Evolutionary conservation across 2,888 invertebrate species (phyloP).

Genomic region (Xestia c-nigrum): DNA sequence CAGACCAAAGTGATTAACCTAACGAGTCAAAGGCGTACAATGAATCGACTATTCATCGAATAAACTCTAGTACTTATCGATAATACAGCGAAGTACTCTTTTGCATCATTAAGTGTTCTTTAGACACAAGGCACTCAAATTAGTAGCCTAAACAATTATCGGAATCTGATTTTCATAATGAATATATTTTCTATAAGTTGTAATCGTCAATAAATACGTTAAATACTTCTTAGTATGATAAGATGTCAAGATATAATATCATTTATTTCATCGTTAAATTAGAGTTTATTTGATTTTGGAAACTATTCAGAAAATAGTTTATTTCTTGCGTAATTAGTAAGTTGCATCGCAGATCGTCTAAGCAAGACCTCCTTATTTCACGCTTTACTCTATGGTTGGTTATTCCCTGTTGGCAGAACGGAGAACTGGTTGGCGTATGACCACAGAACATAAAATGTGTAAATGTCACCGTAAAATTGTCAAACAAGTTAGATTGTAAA

Average conservation of each 20-base stretch:
- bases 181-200: not conserved
- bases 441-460: too few species aligned
- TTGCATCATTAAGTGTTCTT: not conserved
- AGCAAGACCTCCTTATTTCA: not conserved
- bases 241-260: too few species aligned
- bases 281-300: not conserved
- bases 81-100: not conserved
- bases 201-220: accelerated
- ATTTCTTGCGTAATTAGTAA: constrained; percentile 7
- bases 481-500: too few species aligned
- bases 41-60: constrained; percentile 15
- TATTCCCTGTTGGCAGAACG: constrained; percentile 18
- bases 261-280: not conserved
- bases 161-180: not conserved
- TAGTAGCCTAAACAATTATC: not conserved
- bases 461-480: too few species aligned
- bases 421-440: not conserved
- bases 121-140: not conserved
- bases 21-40: not conserved
- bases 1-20: not conserved
- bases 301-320: not conserved
- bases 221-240: not conserved
- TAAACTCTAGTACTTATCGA: constrained; percentile 5
- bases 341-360: constrained; percentile 37
- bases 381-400: constrained; percentile 41